These are phyloP conservation scores for Lethrus apterus DNA, from an alignment of 1,140 invertebrate species.

Conservation along the genomic window DNA sequence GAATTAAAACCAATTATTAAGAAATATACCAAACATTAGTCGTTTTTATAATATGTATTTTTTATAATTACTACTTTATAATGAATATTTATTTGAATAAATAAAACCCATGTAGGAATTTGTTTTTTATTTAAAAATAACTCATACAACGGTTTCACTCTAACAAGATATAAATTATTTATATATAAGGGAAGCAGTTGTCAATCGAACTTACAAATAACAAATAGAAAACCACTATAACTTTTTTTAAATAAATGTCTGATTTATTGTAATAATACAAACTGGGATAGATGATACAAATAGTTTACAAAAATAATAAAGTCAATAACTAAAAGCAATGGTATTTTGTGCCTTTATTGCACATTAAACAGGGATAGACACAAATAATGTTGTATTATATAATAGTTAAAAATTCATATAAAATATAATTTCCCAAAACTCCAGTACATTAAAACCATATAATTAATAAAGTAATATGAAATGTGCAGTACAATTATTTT, in stretches of 20 bases:
- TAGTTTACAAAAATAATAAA: constrained; percentile 14
- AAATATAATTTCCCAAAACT: too few relatives aligned
- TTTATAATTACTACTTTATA: too few relatives aligned
- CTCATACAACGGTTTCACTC: constrained; percentile 35
- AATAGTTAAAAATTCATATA: constrained; percentile 3
- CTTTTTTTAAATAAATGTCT: constrained; percentile 13
- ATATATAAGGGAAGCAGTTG: constrained; percentile 22
- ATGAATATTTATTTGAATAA: background rate
- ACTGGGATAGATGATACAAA: too few relatives aligned
- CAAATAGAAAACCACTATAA: constrained; percentile 15
- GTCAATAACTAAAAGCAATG: constrained; percentile 13
- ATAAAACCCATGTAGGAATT: constrained; percentile 5
- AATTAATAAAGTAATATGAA: too few relatives aligned
- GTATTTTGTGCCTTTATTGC: constrained; percentile 12
- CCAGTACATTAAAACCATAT: too few relatives aligned
- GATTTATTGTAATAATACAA: too few relatives aligned
- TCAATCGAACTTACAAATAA: constrained; percentile 15
- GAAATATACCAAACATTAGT: too few relatives aligned
- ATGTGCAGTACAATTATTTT: too few relatives aligned
- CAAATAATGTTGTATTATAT: background rate
- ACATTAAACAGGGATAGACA: background rate
- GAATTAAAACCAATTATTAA: too few relatives aligned
- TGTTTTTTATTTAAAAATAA: constrained; percentile 39
- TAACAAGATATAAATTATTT: constrained; percentile 40
- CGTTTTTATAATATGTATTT: too few relatives aligned